These are phyloP conservation scores for Drosophila navojoa DNA, from an alignment of 1,140 invertebrate species.

Conservation along the genomic window DNA sequence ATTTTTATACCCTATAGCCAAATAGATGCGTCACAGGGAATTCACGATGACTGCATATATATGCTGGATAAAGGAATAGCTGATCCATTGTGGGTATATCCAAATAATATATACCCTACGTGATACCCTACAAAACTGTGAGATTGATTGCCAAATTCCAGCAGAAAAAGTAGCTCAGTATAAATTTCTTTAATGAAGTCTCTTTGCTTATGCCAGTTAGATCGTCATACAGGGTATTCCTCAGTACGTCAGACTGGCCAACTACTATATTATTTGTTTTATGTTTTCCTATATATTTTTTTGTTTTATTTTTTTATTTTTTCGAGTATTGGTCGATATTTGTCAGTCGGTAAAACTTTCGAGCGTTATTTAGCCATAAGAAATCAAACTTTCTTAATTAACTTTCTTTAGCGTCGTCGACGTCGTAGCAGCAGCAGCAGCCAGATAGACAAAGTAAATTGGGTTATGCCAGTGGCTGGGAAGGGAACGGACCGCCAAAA, in stretches of 20 bases:
- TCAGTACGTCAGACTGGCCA: not conserved
- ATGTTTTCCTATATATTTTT: slow-evolving; percentile 4
- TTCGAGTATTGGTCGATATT: slow-evolving; percentile 50
- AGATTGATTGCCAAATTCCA: no score
- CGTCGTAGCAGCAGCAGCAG: slow-evolving; percentile 9
- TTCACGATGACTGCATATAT: no score
- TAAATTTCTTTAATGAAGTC: no score
- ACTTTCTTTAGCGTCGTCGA: slow-evolving; percentile 67
- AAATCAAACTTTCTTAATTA: slow-evolving; percentile 82
- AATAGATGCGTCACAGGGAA: not conserved
- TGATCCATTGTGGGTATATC: no score
- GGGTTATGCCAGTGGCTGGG: slow-evolving; percentile 25
- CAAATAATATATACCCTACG: no score
- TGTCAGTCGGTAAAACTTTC: slow-evolving; percentile 71
- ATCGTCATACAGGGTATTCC: not conserved
- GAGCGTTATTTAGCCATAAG: slow-evolving; percentile 80
- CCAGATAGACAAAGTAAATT: slow-evolving; percentile 50
- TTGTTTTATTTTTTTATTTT: slow-evolving; percentile 30
- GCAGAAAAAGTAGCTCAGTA: no score
- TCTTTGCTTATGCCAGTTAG: no score
- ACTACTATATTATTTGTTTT: slow-evolving; percentile 37
- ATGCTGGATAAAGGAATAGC: no score
- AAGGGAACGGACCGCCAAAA: not conserved
- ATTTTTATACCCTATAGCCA: slow-evolving; percentile 24
- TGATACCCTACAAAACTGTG: no score